Evolutionary conservation across 2,797 vertebrate species (phyloP).

Genomic region (Falco novaeseelandiae): DNA sequence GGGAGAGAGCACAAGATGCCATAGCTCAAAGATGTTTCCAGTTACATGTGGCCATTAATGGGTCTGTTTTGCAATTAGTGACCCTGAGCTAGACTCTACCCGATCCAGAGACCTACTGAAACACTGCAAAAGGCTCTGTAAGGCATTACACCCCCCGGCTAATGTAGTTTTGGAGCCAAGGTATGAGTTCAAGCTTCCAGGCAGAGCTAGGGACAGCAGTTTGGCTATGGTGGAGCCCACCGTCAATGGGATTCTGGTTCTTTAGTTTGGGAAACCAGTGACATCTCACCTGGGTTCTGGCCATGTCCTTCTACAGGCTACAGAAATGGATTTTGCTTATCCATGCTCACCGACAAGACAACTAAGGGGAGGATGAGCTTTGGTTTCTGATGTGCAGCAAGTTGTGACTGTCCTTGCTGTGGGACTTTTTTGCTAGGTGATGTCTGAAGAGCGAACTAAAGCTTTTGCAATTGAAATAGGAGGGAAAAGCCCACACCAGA

Average conservation of each 20-base stretch:
- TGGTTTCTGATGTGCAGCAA: not conserved
- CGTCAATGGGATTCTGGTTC: not conserved
- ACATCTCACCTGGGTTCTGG: not conserved
- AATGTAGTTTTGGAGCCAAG: not conserved
- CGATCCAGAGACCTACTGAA: not conserved
- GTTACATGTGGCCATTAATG: not conserved
- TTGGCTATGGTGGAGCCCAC: not conserved
- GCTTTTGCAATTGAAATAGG: not conserved
- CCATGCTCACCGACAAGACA: not conserved
- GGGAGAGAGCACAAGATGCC: not conserved
- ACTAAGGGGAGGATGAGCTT: not conserved
- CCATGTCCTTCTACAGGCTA: not conserved
- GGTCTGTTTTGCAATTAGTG: not conserved
- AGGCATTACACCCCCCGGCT: not conserved
- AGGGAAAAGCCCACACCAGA: accelerated
- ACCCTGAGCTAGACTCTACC: not conserved
- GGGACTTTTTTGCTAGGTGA: too few relatives aligned
- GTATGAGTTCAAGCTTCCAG: not conserved
- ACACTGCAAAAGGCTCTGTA: not conserved
- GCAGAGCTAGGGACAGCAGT: not conserved
- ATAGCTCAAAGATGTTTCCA: not conserved
- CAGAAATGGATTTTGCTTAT: not conserved
- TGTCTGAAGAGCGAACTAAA: not conserved
- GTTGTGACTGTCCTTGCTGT: not conserved
- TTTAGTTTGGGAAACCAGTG: not conserved